Percentiles rank a stretch among this genome's conserved stretches.
phyloP scores from a whole-genome alignment of 2,797 vertebrate species.

The Limnodromus scolopaceus region DNA sequence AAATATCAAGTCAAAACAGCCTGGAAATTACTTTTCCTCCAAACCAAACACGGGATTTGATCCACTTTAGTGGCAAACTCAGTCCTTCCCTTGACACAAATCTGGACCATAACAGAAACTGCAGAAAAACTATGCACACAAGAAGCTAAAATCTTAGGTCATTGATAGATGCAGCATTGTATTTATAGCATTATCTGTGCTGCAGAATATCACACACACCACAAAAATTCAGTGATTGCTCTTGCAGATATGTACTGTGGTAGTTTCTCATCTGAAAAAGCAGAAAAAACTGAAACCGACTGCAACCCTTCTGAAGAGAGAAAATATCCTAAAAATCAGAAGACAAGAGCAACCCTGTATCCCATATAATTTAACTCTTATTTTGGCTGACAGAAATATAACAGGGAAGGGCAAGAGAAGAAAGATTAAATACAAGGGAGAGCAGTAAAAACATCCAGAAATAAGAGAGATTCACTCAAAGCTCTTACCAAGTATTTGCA shows the following conservation, averaged over 20 bases:
- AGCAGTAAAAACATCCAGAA: background rate
- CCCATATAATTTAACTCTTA: background rate
- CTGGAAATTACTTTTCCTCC: background rate
- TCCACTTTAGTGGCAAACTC: background rate
- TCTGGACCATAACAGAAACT: background rate
- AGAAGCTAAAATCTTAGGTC: background rate
- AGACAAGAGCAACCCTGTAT: background rate
- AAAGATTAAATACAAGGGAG: background rate
- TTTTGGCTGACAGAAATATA: background rate
- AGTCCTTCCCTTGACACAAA: background rate
- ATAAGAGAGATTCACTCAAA: background rate
- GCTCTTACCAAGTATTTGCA: background rate
- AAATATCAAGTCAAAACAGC: background rate
- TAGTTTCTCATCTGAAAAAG: background rate
- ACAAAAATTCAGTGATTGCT: background rate
- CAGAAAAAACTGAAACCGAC: slow-evolving; percentile 5
- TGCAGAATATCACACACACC: background rate
- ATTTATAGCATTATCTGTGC: background rate
- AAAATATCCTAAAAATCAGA: background rate
- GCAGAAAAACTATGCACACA: background rate
- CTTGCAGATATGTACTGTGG: background rate
- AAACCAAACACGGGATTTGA: background rate
- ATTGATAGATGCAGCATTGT: background rate
- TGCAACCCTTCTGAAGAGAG: background rate
- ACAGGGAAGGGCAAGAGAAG: background rate